Evolutionary conservation across 1,140 invertebrate genomes (phyloP), one percentile per base, ranked within the genome.

Genomic region (Nasonia longicornis): DNA sequence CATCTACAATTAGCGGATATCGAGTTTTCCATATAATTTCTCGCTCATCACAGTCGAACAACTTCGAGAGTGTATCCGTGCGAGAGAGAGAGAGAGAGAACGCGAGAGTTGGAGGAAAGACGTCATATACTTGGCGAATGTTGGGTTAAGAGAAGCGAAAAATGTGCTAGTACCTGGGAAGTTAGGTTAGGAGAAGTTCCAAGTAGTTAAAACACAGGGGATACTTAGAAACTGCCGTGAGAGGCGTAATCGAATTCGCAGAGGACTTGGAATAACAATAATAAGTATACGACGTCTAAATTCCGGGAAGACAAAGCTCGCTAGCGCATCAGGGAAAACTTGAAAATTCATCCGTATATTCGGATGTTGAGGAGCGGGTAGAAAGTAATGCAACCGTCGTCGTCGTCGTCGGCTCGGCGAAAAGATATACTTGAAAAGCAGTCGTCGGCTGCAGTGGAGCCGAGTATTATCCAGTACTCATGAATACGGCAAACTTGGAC

Each of bases 141-240:
- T 74, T 74, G 31, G 26, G 52, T 74, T 74, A 58, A 31, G 38
- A 16, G n/a, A 31, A 74, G 22, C 20, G 12, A 74, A 74, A 74
- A 74, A 74, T 58, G 26, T 26, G 4, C 52, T 58, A 20, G 20
- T 6, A 20, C 22, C 2, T 26, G 22, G 14, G 42, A 12, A 74
- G 4, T 74, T 22, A 29, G n/a, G 42, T 48, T 73, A 73, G 64
- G 42, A 8, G 42, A 73, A 73, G 16, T 48, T 73, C 29, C 22
- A 73, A 73, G 42, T 45, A 73, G 31, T 42, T 73, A 73, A n/a
- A n/a, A 71, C 14, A 35, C 29, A 71, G 69, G 20, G 14, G 69
- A 16, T 72, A 72, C 71, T 72, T 72, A 72, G 71, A 29, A 71
- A 35, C 31, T 71, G 11, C 20, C 3, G 3, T n/a, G 52, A 16